Percentiles rank a stretch among this genome's conserved stretches.
These are phyloP conservation scores for Lathronympha strigana DNA, from an alignment of 2,888 invertebrate species.

Conservation along the genomic window DNA sequence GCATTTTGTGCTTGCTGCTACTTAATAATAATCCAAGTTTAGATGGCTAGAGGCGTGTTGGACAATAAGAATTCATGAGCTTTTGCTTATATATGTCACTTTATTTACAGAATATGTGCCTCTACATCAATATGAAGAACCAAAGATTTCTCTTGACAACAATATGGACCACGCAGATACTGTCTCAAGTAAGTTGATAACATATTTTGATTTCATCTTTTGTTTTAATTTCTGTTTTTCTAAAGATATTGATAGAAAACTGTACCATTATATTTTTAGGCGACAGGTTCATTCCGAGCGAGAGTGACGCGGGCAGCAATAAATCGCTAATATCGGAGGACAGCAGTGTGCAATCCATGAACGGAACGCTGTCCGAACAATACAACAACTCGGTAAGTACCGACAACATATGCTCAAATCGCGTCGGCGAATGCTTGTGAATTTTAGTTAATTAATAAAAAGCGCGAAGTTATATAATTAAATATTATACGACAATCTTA, in stretches of 20 bases:
- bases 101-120: slow-evolving; percentile 69
- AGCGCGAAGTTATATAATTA: too few species aligned
- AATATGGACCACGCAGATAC: slow-evolving; percentile 71
- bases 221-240: not conserved
- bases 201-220: not conserved
- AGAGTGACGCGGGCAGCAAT: slow-evolving; percentile 76
- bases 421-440: too few species aligned
- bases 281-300: slow-evolving; percentile 73
- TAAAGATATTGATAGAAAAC: not conserved
- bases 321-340: slow-evolving; percentile 72
- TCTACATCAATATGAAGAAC: slow-evolving; percentile 73
- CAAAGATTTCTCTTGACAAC: slow-evolving; percentile 71
- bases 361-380: slow-evolving; percentile 71
- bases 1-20: too few species aligned
- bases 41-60: too few species aligned
- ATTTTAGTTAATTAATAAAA: too few species aligned
- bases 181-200: slow-evolving; percentile 68
- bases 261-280: slow-evolving; percentile 53
- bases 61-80: not conserved
- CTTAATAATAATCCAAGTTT: too few species aligned
- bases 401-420: too few species aligned
- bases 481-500: too few species aligned
- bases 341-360: slow-evolving; percentile 70
- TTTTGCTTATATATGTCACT: too few species aligned
- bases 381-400: slow-evolving; percentile 71